phyloP scores from a whole-genome alignment of 2,888 invertebrate species.

The Galeruca laticollis region DNA sequence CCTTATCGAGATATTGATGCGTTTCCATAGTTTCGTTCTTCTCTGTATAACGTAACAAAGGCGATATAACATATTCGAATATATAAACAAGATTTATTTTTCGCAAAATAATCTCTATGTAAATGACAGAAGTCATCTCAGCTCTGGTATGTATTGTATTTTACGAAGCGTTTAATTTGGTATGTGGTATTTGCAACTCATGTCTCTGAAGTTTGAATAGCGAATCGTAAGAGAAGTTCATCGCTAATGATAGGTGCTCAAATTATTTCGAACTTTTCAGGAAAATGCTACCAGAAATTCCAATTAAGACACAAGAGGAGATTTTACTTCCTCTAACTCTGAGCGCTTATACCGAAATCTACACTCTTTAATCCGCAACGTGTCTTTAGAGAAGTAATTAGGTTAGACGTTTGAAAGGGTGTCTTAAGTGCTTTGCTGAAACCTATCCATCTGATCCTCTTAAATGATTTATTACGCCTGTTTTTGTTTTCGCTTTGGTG shows the following conservation, averaged over 20 bases:
- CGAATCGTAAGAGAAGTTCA: background rate
- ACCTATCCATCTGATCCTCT: slow-evolving; percentile 41
- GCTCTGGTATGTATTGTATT: too few species aligned
- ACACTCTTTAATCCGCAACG: slow-evolving; percentile 43
- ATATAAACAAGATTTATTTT: too few species aligned
- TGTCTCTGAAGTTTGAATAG: background rate
- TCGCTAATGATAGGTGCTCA: slow-evolving; percentile 25
- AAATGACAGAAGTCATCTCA: too few species aligned
- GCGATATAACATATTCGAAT: too few species aligned
- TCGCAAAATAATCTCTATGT: too few species aligned
- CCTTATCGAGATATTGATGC: too few species aligned
- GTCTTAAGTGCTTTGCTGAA: slow-evolving; percentile 40
- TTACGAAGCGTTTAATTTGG: too few species aligned
- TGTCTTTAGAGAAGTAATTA: slow-evolving; percentile 44
- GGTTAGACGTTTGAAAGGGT: slow-evolving; percentile 45
- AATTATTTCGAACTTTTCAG: slow-evolving; percentile 40
- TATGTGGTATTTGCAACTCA: background rate
- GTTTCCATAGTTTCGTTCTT: too few species aligned
- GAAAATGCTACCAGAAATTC: slow-evolving; percentile 39
- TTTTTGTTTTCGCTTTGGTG: slow-evolving; percentile 40
- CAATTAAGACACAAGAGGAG: slow-evolving; percentile 42
- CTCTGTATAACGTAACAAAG: too few species aligned
- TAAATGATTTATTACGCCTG: slow-evolving; percentile 47
- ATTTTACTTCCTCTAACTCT: slow-evolving; percentile 36
- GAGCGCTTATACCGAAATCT: slow-evolving; percentile 39